Conservation (phyloP, 2,113 vertebrate genomes). For the Orycteropus afer region DNA sequence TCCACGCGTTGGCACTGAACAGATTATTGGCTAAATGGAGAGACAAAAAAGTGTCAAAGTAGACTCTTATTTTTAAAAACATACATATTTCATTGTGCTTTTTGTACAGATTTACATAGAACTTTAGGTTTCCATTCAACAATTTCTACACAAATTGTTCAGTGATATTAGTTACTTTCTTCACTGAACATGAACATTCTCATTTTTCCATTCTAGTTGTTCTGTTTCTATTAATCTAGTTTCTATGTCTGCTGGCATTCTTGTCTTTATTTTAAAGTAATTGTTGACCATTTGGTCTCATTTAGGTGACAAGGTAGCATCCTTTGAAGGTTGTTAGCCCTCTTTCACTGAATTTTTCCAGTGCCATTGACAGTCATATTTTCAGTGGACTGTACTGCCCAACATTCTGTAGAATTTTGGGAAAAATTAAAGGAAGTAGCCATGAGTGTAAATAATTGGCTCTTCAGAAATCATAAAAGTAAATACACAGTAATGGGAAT, state of each 20-base stretch:
- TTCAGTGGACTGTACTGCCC: neutral
- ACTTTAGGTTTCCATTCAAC: neutral
- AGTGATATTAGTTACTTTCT: neutral
- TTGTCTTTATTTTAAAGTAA: neutral
- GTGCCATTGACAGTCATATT: neutral
- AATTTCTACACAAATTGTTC: neutral
- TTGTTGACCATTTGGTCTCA: neutral
- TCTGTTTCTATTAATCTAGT: neutral
- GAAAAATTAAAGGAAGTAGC: neutral
- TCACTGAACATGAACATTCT: neutral
- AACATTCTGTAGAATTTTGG: neutral
- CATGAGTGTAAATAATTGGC: neutral
- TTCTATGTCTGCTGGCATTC: neutral
- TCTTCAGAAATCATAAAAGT: neutral
- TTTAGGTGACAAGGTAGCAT: slow-evolving; percentile 15
- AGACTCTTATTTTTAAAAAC: too few species aligned
- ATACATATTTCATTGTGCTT: too few species aligned
- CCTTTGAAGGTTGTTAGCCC: neutral
- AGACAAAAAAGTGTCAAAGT: slow-evolving; percentile 54
- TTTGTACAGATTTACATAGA: neutral
- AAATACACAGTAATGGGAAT: neutral
- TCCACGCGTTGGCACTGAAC: slow-evolving; percentile 24
- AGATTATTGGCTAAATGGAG: slow-evolving; percentile 58
- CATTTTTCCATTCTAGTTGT: neutral
- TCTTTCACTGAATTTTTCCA: neutral